phyloP scores from a whole-genome alignment of 2,113 vertebrate species.

The Caranx ignobilis region DNA sequence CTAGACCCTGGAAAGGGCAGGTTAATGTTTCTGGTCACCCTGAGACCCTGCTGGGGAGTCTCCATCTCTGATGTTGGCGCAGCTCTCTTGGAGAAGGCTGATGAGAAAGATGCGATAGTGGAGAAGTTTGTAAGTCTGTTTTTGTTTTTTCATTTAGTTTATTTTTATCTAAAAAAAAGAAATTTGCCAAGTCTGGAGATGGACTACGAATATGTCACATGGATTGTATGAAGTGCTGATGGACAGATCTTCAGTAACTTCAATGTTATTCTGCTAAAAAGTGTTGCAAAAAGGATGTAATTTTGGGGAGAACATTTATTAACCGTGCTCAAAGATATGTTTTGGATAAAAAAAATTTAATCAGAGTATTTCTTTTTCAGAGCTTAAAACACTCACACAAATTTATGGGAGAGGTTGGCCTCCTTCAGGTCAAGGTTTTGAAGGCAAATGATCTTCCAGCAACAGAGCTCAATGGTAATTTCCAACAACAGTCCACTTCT shows the following conservation, averaged over 20 bases:
- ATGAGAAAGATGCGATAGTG: slow-evolving; percentile 81
- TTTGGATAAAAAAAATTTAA: background rate
- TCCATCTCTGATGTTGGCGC: slow-evolving; percentile 90
- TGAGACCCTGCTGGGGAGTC: slow-evolving; percentile 88
- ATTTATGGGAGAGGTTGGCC: slow-evolving; percentile 89
- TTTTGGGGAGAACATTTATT: background rate
- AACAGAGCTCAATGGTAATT: slow-evolving; percentile 93
- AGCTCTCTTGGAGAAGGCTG: slow-evolving; percentile 86
- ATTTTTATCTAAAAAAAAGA: too few relatives aligned
- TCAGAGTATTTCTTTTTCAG: slow-evolving; percentile 73
- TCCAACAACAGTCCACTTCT: background rate
- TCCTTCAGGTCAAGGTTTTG: slow-evolving; percentile 95
- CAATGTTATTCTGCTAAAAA: background rate
- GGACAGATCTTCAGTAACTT: slow-evolving; percentile 7
- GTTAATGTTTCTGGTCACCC: slow-evolving; percentile 88
- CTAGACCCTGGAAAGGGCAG: slow-evolving; percentile 82
- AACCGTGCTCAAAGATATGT: background rate
- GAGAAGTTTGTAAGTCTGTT: slow-evolving; percentile 88
- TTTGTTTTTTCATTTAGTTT: background rate
- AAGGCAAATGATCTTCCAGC: slow-evolving; percentile 92
- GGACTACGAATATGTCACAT: background rate
- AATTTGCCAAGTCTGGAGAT: background rate
- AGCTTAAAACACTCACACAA: slow-evolving; percentile 86
- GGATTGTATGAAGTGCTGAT: background rate
- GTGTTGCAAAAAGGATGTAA: background rate